These are phyloP conservation scores for Gobiocypris rarus DNA, from an alignment of 2,113 vertebrate species.

Conservation along the genomic window DNA sequence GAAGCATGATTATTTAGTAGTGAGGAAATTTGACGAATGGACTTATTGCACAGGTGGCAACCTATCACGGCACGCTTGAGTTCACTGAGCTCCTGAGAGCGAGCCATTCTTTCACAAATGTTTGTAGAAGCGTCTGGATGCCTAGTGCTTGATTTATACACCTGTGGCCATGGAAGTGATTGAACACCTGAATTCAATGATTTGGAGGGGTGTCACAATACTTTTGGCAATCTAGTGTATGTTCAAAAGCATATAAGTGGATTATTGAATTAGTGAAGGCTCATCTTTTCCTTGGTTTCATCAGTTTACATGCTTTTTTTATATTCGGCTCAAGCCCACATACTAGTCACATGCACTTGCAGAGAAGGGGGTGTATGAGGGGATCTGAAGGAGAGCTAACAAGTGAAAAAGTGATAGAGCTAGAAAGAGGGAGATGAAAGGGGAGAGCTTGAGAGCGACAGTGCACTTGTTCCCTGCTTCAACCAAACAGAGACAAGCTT, in stretches of 20 bases:
- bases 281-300: background rate
- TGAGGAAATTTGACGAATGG: no score
- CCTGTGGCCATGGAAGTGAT: no score
- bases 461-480: slow-evolving; percentile 60
- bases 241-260: background rate
- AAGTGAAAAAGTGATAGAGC: slow-evolving; percentile 30
- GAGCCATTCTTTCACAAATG: no score
- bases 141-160: no score
- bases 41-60: no score
- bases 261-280: background rate
- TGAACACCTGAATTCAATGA: no score
- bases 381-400: slow-evolving; percentile 23
- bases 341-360: slow-evolving; percentile 25
- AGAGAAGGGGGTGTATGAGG: slow-evolving; percentile 7
- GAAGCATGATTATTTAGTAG: no score
- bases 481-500: slow-evolving; percentile 36
- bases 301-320: slow-evolving; percentile 56
- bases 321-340: slow-evolving; percentile 49
- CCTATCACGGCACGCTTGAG: no score
- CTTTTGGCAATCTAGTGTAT: no score
- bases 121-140: no score
- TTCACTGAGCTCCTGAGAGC: no score
- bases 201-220: no score
- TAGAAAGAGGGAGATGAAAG: slow-evolving; percentile 9
- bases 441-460: slow-evolving; percentile 11